phyloP scores from a whole-genome alignment of 2,888 invertebrate genomes.

The Lysandra coridon region DNA sequence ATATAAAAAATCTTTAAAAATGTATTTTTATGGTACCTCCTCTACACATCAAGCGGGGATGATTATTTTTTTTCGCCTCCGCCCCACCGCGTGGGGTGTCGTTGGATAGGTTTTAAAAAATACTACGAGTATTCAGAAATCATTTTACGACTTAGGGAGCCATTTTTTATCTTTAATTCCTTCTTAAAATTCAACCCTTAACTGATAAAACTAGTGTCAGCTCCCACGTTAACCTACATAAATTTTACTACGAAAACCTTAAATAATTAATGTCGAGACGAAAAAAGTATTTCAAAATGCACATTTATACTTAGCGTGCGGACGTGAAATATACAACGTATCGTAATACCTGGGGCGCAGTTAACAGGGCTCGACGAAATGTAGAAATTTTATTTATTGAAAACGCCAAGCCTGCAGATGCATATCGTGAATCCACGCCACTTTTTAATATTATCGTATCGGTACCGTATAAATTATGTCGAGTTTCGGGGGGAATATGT shows the following conservation, averaged over 20 bases:
- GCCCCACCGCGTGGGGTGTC: no score
- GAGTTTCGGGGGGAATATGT: neutral
- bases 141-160: no score
- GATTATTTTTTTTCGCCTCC: no score
- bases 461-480: neutral
- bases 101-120: no score
- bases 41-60: no score
- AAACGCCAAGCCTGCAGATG: slow-evolving; percentile 17
- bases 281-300: slow-evolving; percentile 9
- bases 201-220: neutral
- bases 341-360: neutral
- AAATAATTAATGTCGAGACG: neutral
- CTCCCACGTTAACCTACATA: neutral
- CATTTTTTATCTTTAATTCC: no score
- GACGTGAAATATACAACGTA: slow-evolving; percentile 1
- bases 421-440: neutral
- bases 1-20: no score
- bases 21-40: no score
- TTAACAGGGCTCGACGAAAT: slow-evolving; percentile 3
- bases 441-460: slow-evolving; percentile 13
- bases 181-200: no score
- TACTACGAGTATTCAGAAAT: no score
- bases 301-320: slow-evolving; percentile 7
- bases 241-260: neutral
- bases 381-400: slow-evolving; percentile 21